Conservation (phyloP, 2,888 invertebrate species). For the Esperia sulphurella region DNA sequence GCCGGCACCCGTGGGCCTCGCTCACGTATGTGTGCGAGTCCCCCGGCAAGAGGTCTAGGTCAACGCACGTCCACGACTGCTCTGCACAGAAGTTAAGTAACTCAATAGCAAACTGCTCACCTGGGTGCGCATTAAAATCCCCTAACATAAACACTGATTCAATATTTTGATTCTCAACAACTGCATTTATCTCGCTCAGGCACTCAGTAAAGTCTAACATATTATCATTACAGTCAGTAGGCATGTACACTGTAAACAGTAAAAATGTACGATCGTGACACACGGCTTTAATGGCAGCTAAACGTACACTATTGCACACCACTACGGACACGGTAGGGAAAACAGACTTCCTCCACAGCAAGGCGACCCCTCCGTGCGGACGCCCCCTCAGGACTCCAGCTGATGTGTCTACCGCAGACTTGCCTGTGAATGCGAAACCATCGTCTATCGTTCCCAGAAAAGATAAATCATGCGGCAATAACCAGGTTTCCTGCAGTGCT, state of each 20-base stretch:
- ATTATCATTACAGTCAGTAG: background rate
- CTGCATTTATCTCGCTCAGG: background rate
- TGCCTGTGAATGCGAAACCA: conserved; percentile 1
- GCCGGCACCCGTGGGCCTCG: conserved; percentile 10
- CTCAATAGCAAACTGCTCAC: conserved; percentile 15
- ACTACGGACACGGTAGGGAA: background rate
- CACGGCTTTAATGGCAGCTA: background rate
- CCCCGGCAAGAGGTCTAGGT: conserved; percentile 9
- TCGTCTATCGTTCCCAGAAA: background rate
- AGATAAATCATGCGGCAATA: conserved; percentile 20
- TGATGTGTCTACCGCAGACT: conserved; percentile 10
- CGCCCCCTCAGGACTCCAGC: conserved; percentile 9
- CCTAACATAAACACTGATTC: conserved; percentile 6
- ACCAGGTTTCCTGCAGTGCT: conserved; percentile 24
- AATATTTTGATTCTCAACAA: background rate
- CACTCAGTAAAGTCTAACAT: conserved; percentile 3
- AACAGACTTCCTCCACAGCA: conserved; percentile 9
- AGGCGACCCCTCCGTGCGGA: conserved; percentile 12
- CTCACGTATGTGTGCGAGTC: conserved; percentile 19
- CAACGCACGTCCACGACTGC: conserved; percentile 19
- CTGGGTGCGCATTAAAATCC: conserved; percentile 24
- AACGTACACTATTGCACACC: background rate
- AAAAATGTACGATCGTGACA: background rate
- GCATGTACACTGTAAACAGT: conserved; percentile 4
- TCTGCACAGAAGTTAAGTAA: conserved; percentile 16